Evolutionary conservation across 2,888 invertebrate species (phyloP).

Genomic region (Agrotis clavis): DNA sequence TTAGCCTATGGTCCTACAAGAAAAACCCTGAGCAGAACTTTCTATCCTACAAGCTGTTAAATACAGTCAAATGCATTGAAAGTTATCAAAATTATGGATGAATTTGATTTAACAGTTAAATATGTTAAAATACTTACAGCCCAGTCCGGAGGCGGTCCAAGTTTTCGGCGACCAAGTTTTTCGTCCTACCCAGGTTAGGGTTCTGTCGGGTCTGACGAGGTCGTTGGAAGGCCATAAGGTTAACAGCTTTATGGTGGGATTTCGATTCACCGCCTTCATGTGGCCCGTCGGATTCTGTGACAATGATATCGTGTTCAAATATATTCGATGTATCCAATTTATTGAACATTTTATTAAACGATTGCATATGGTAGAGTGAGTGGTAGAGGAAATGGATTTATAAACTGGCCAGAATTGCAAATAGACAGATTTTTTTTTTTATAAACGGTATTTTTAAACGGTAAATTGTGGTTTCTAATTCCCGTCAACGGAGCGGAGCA

Average conservation of each 20-base stretch:
- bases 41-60: slow-evolving; percentile 8
- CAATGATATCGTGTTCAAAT: background rate
- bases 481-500: background rate
- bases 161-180: slow-evolving; percentile 79
- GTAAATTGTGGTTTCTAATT: background rate
- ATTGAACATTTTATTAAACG: background rate
- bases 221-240: slow-evolving; percentile 61
- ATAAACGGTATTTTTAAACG: too few species aligned
- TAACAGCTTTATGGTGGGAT: slow-evolving; percentile 18
- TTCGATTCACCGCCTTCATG: slow-evolving; percentile 65
- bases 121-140: slow-evolving; percentile 76
- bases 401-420: background rate
- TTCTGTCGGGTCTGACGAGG: slow-evolving; percentile 84
- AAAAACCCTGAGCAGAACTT: background rate
- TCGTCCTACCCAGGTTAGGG: slow-evolving; percentile 83
- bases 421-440: too few species aligned
- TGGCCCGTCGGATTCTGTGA: slow-evolving; percentile 52
- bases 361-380: too few species aligned
- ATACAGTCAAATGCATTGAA: background rate
- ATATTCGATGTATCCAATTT: background rate
- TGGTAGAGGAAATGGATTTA: too few species aligned
- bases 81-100: background rate
- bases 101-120: background rate
- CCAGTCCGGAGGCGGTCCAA: slow-evolving; percentile 76
- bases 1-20: background rate